A percentile compares a stretch with the other conserved stretches of the same genome.
Evolutionary conservation across 1,140 invertebrate species (phyloP).

Genomic region (Caerostris extrusa): DNA sequence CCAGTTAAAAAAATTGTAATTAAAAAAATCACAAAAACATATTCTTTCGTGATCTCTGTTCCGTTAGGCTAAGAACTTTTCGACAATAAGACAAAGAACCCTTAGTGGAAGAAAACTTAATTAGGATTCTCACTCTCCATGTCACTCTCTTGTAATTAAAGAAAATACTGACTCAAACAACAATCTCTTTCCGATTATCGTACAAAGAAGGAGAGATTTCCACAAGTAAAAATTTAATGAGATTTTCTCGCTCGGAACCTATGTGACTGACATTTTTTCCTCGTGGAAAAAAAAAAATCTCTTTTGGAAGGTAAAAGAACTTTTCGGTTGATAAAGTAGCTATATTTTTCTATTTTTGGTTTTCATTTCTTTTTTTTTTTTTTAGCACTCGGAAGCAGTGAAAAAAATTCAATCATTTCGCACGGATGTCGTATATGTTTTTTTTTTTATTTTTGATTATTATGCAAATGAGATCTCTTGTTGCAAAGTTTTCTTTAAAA

Average conservation of each 20-base stretch:
- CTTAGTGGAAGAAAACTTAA: conserved; percentile 69
- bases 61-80: conserved; percentile 13
- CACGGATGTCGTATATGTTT: too few relatives aligned
- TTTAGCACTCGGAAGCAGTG: too few relatives aligned
- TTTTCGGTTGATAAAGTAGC: conserved; percentile 49
- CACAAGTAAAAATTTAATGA: conserved; percentile 72
- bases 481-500: too few relatives aligned
- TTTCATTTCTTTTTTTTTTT: background rate
- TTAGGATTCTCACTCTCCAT: conserved; percentile 72
- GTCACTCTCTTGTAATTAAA: conserved; percentile 76
- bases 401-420: too few relatives aligned
- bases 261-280: conserved; percentile 67
- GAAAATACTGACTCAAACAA: conserved; percentile 76
- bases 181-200: conserved; percentile 76
- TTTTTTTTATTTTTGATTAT: too few relatives aligned
- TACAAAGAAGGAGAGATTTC: conserved; percentile 13
- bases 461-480: too few relatives aligned
- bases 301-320: conserved; percentile 64
- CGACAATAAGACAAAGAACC: conserved; percentile 35
- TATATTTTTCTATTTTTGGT: background rate
- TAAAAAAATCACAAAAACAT: background rate
- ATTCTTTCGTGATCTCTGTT: conserved; percentile 25
- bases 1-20: conserved; percentile 7
- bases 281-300: background rate
- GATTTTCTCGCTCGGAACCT: conserved; percentile 55